Base-by-base conservation (phyloP, 1,140 invertebrate species). In the Caenorhabditis brenneri region DNA sequence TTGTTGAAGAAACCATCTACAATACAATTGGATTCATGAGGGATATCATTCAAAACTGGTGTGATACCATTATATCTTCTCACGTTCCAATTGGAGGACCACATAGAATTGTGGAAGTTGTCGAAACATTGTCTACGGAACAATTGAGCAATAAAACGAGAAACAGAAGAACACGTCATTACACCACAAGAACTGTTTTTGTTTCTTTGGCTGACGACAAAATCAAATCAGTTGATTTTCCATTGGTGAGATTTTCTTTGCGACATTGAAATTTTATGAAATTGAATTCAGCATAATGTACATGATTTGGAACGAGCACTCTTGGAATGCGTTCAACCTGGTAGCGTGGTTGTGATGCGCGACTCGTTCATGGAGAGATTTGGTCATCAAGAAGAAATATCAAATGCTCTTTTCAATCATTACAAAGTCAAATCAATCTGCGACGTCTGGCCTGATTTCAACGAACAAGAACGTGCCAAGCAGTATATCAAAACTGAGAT, bases 21-120 rank as follows among this genome's bases (percentile, higher is more conserved):
- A 83, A 83, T n/a, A 83, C 82, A 22, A 83, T 83, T 42, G 82
- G 82, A 24, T 83, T 83, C 42, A 83, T 83, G 29, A n/a, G 82
- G 31, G 82, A 83, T 58, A 65, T 74, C 31, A 83, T 83, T 22
- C 82, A 83, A 46, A 83, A 65, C 82, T 83, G 82, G 82, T 83
- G 49, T 58, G 82, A 51, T 27, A 58, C 80, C 0, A 80, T 53
- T 31, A 80, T 80, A 24, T 31, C 29, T 53, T 80, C 51, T 16
- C 16, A 60, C 29, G 39, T 58, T 81, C 53, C 53, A 31, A 83
- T 83, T 27, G 82, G 82, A 16, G 82, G 82, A 12, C 48, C 48
- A 53, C 58, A 65, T 31, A 22, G 42, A 33, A 33, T 74, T 15
- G 82, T 83, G 24, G 82, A 83, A 79, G 33, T 83, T 24, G 33